Evolutionary conservation across 1,140 invertebrate genomes (phyloP).

Genomic region (Stegodyphus mimosarum): DNA sequence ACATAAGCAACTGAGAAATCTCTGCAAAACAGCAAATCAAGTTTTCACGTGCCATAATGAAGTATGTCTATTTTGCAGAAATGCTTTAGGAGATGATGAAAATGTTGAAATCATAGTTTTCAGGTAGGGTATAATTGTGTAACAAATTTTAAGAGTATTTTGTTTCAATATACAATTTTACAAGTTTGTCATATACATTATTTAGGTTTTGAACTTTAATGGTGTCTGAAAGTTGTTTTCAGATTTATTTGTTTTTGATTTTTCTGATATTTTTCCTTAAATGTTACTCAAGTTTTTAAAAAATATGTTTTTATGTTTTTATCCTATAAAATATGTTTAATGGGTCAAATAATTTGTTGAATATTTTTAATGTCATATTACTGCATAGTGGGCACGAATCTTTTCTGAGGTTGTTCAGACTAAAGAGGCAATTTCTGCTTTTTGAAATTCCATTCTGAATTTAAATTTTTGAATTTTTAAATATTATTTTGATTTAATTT

Average conservation of each 20-base stretch:
- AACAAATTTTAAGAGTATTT: neutral
- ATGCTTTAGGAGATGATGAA: slow-evolving; percentile 60
- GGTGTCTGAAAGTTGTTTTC: neutral
- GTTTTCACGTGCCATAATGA: slow-evolving; percentile 66
- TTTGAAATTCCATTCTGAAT: no score
- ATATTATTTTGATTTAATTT: neutral
- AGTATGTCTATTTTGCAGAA: slow-evolving; percentile 67
- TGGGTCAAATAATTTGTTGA: no score
- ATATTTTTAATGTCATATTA: no score
- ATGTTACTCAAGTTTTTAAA: neutral
- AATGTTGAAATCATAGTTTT: slow-evolving; percentile 66
- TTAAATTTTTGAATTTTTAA: no score
- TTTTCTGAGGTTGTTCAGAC: no score
- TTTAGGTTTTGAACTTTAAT: neutral
- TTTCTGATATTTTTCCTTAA: neutral
- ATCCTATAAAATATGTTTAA: neutral
- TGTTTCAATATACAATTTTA: neutral
- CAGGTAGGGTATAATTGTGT: slow-evolving; percentile 63
- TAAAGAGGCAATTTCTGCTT: no score
- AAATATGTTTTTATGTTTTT: neutral
- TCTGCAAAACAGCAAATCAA: slow-evolving; percentile 65
- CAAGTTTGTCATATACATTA: no score
- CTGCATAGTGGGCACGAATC: no score
- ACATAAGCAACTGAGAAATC: slow-evolving; percentile 66
- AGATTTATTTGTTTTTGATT: neutral